Conservation (phyloP, 2,113 vertebrate genomes). For the Amblyornis subalaris region DNA sequence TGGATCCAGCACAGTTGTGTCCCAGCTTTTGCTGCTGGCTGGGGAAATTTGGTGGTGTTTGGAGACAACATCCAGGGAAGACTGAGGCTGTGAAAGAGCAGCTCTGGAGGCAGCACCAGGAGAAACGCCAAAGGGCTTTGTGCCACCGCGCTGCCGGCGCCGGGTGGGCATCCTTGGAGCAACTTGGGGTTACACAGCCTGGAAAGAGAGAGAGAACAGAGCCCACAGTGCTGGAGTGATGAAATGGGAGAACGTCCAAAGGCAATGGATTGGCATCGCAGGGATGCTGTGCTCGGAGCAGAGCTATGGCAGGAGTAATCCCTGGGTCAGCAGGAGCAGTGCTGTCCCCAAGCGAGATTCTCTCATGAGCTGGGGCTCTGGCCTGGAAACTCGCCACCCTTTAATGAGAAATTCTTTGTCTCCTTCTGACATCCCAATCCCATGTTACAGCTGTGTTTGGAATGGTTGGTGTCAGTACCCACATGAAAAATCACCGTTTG, state of each 20-base stretch:
- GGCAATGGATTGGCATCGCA: not conserved
- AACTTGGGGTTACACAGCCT: not conserved
- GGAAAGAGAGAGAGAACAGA: not conserved
- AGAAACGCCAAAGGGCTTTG: not conserved
- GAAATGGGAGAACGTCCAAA: not conserved
- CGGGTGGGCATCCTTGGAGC: not conserved
- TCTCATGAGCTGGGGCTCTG: not conserved
- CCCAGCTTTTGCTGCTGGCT: not conserved
- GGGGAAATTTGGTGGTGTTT: not conserved
- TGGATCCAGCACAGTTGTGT: not conserved
- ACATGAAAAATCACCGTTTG: rapidly evolving
- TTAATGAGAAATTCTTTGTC: not conserved
- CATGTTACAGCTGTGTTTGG: rapidly evolving
- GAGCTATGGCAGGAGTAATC: not conserved
- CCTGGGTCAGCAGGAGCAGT: not conserved
- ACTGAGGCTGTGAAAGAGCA: not conserved
- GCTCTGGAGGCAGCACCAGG: not conserved
- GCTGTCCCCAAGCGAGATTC: rapidly evolving
- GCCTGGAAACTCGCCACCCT: not conserved
- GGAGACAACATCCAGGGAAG: not conserved
- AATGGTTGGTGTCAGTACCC: not conserved
- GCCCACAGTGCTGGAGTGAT: not conserved
- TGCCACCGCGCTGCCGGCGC: not conserved
- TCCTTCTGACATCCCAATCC: not conserved
- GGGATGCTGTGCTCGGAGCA: rapidly evolving